Base-by-base conservation (phyloP, 2,888 invertebrate genomes). In the Malachius bipustulatus region DNA sequence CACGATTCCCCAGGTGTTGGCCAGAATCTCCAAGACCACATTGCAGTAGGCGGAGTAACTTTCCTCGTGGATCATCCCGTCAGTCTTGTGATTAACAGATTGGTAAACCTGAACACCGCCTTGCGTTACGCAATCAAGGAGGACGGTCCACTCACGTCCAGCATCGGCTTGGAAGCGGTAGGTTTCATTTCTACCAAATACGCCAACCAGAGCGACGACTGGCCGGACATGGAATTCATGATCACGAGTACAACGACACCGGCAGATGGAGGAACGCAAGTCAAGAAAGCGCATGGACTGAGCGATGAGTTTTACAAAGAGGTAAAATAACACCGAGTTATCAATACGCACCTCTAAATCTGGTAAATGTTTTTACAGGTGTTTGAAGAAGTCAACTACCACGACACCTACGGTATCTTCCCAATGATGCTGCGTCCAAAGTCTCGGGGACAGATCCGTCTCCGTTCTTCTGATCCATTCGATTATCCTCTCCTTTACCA, bases 191-290 rank as follows among this genome's bases (percentile, higher is more conserved):
- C 80, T 15, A 88, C 89, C 0, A 89, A 88, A 61, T 89, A 87
- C 55, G 85, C 85, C 0, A 90, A 89, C 54, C 69, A 76, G 35
- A 72, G 78, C 0, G 84, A 88, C 36, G 89, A 90, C 56, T 89
- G 87, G 84, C 89, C 90, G 0, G 90, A 90, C 53, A 85, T 90
- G 42, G 87, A 88, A 55, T 85, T 89, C 52, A 89, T 90, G 83
- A 65, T 89, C 62, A 82, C 85, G 0, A 82, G 87, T 14, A 75
- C 82, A 1, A 82, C 83, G 0, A 82, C 83, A 0, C 77, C 75
- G 32, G 83, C 85, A 0, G 88, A 89, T 51, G 87, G 84, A n/a
- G 87, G 88, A 0, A 52, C 55, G 3, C 78, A 82, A 56, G 77
- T 82, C 0, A 82, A 82, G 52, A 72, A 66, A 26, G 88, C 88